Evolutionary conservation across 2,797 vertebrate genomes (phyloP).

Genomic region (Hydrocynus forskahlii): DNA sequence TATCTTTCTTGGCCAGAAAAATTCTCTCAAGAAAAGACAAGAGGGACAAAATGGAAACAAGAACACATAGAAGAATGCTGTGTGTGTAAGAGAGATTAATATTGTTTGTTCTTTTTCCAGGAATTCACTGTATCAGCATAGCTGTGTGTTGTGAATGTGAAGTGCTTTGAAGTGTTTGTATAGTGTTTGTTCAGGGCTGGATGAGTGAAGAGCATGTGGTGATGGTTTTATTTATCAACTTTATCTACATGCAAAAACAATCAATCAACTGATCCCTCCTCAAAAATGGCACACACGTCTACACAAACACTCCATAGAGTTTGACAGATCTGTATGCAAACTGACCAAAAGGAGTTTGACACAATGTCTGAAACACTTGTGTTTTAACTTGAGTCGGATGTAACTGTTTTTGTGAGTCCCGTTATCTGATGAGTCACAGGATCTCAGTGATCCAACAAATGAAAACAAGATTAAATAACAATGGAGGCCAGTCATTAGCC

Average conservation of each 20-base stretch:
- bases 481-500: no score
- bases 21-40: not conserved
- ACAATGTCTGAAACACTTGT: not conserved
- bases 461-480: no score
- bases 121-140: not conserved
- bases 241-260: not conserved
- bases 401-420: not conserved
- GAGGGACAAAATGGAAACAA: not conserved
- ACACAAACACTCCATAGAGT: not conserved
- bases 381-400: not conserved
- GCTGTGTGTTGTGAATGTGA: not conserved
- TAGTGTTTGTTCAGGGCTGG: conserved; percentile 16
- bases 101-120: not conserved
- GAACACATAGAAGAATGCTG: not conserved
- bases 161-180: not conserved
- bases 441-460: no score
- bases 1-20: not conserved
- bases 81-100: not conserved
- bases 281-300: not conserved
- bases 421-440: no score
- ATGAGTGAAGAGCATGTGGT: conserved; percentile 2
- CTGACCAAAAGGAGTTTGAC: not conserved
- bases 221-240: not conserved
- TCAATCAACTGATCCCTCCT: not conserved
- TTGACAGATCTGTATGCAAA: not conserved